These are phyloP conservation scores for Urocolius indicus DNA, from an alignment of 2,113 vertebrate species.

Conservation along the genomic window DNA sequence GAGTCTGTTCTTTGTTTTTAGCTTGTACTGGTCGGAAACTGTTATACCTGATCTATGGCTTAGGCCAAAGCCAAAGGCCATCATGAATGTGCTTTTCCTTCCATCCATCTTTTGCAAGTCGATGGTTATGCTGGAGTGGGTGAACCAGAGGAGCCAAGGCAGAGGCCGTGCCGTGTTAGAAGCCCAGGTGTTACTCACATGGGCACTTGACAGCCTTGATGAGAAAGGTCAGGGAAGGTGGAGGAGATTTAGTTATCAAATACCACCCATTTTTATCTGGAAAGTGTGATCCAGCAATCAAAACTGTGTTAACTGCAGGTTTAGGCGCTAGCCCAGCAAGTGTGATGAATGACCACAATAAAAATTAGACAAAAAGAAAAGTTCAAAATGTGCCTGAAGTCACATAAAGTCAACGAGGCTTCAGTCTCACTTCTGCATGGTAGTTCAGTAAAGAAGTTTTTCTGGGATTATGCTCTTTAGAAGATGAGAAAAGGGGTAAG, in stretches of 20 bases:
- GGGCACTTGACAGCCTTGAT: not conserved
- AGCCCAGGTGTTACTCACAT: not conserved
- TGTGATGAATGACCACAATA: not conserved
- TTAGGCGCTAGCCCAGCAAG: not conserved
- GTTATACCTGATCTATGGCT: not conserved
- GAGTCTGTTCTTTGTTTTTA: not conserved
- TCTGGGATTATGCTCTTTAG: not conserved
- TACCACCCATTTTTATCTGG: not conserved
- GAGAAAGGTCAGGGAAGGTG: not conserved
- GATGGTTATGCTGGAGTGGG: not conserved
- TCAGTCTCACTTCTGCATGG: not conserved
- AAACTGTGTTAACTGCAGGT: not conserved
- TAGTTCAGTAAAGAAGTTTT: not conserved
- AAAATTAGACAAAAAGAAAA: not conserved
- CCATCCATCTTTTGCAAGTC: not conserved
- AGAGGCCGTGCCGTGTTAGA: not conserved
- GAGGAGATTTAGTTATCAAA: not conserved
- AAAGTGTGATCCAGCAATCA: not conserved
- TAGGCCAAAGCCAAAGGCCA: not conserved
- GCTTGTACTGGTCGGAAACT: not conserved
- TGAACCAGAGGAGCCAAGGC: not conserved
- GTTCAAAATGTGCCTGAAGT: not conserved
- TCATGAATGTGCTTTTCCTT: fast-evolving
- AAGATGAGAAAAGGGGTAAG: not conserved
- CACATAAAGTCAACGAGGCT: not conserved